Evolutionary conservation across 2,888 invertebrate genomes (phyloP), one percentile per base, ranked within the genome.

Genomic region (Lasioglossum figueresi): DNA sequence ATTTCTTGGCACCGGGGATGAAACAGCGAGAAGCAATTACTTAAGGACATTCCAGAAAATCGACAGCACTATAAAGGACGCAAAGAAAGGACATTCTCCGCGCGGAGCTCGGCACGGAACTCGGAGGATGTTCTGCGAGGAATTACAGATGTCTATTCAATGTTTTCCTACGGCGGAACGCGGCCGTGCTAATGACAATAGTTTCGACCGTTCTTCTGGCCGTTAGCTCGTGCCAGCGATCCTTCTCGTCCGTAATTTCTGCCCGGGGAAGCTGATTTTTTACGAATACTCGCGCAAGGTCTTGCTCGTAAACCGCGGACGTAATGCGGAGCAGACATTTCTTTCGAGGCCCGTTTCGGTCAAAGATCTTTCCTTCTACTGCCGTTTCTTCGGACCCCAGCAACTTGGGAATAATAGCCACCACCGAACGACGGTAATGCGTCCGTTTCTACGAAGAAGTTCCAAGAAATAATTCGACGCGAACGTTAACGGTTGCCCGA

Each of bases 201-300:
- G 34, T 84, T 63, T 52, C 59, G 56, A 84, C 19, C 27, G 84
- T 80, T 85, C 79, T 77, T 66, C 74, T 71, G 73, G 68, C 66
- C 45, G 72, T 80, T 80, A 85, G 85, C 85, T 85, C 85, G 85
- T 85, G 85, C 85, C 85, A 63, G 52, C 80, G 27, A 76, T 76
- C 75, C 19, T 31, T 48, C 72, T 52, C 59, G 59, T 63, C 48
- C 45, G 72, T 31, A 80, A 75, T 76, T 78, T 84, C 84, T 74
- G 37, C 23, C 59, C 73, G 76, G 34, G 75, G 66, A 71, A 27
- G 56, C 75, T 52, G 37, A 85, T 85, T 85, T 84, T 85, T 76
- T 34, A 66, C 16, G 68, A 14, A 52, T 23, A 43, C 74, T 72
- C 37, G 72, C 31, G 52, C 37, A 68, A 79, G 52, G 59, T 77